Evolutionary conservation across 2,797 vertebrate species (phyloP).

Genomic region (Crocodylus rhombifer): DNA sequence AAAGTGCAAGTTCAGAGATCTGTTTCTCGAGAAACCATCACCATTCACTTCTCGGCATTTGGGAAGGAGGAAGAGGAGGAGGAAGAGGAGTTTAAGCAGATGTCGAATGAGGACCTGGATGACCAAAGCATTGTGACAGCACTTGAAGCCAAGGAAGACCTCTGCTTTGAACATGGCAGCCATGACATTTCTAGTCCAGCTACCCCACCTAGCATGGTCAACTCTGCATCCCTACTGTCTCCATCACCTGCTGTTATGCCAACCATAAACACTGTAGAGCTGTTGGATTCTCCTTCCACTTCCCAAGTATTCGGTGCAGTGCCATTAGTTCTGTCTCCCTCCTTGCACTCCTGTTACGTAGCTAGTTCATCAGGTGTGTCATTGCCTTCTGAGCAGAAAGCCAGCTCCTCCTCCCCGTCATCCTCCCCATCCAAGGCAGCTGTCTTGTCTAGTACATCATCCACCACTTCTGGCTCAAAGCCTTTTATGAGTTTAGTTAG

Average conservation of each 20-base stretch:
- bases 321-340: slow-evolving; percentile 78
- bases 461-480: slow-evolving; percentile 84
- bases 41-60: slow-evolving; percentile 95
- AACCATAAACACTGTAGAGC: slow-evolving; percentile 74
- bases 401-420: slow-evolving; percentile 82
- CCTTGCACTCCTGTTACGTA: slow-evolving; percentile 73
- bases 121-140: slow-evolving; percentile 90
- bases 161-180: slow-evolving; percentile 85
- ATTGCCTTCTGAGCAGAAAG: slow-evolving; percentile 86
- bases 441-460: slow-evolving; percentile 81
- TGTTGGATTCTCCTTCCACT: slow-evolving; percentile 71
- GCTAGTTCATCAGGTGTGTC: slow-evolving; percentile 82
- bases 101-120: slow-evolving; percentile 79
- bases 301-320: slow-evolving; percentile 73
- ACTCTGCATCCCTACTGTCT: slow-evolving; percentile 68
- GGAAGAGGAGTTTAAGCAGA: slow-evolving; percentile 85
- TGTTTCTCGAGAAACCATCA: slow-evolving; percentile 90
- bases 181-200: slow-evolving; percentile 72
- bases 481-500: slow-evolving; percentile 90
- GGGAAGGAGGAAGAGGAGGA: slow-evolving; percentile 96
- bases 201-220: slow-evolving; percentile 72
- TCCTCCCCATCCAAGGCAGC: slow-evolving; percentile 87
- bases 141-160: slow-evolving; percentile 93
- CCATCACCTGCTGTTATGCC: slow-evolving; percentile 68
- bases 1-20: slow-evolving; percentile 94